Percentiles rank a stretch among this genome's conserved stretches.
Evolutionary conservation across 2,888 invertebrate genomes (phyloP).

Genomic region (Beris morrisii): DNA sequence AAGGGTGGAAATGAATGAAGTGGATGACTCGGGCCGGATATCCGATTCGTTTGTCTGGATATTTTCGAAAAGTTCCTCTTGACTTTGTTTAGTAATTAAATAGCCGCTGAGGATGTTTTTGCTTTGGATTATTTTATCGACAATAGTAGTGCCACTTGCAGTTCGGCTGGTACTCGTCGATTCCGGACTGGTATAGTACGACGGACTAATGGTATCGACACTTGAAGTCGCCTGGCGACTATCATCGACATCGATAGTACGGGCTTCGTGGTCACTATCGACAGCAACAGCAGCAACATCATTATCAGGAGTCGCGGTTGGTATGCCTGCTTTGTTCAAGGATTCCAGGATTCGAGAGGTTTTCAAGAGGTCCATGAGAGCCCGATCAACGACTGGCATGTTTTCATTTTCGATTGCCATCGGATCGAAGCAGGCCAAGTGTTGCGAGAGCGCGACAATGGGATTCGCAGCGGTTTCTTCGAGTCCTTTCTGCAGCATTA

Average conservation of each 20-base stretch:
- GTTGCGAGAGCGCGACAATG: not conserved
- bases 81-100: conserved; percentile 43
- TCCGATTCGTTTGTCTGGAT: not conserved
- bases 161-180: conserved; percentile 5
- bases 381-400: conserved; percentile 52
- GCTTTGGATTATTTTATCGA: conserved; percentile 41
- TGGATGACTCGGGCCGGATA: not conserved
- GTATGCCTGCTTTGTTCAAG: not conserved
- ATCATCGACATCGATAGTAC: not conserved
- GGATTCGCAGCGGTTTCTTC: not conserved
- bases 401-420: conserved; percentile 46
- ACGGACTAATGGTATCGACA: not conserved
- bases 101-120: conserved; percentile 44
- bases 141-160: conserved; percentile 24
- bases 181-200: conserved; percentile 4
- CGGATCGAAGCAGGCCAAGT: conserved; percentile 1
- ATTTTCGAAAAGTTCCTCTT: conserved; percentile 39
- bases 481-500: conserved; percentile 43
- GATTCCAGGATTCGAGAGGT: conserved; percentile 32
- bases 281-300: conserved; percentile 8
- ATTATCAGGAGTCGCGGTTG: conserved; percentile 4
- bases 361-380: conserved; percentile 46
- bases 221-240: not conserved
- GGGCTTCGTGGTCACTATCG: not conserved
- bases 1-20: not conserved